phyloP scores from a whole-genome alignment of 2,113 vertebrate species.

The Alosa alosa region DNA sequence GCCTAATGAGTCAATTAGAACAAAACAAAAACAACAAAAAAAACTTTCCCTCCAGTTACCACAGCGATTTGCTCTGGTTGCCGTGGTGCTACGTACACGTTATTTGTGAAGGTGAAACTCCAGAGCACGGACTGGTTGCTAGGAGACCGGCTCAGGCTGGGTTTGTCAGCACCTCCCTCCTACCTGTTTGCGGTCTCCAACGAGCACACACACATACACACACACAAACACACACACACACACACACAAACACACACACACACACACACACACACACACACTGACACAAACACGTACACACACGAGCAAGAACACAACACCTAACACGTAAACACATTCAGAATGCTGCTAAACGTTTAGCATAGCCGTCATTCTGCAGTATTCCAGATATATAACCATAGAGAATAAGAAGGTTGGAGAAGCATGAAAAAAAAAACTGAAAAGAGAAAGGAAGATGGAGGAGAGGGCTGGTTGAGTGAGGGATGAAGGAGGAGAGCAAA shows the following conservation, averaged over 20 bases:
- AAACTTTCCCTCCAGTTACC: conserved; percentile 24
- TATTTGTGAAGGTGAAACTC: conserved; percentile 46
- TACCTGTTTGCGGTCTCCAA: conserved; percentile 37
- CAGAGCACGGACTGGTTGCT: conserved; percentile 53
- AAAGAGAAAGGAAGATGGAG: background rate
- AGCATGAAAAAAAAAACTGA: background rate
- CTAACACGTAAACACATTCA: too few species aligned
- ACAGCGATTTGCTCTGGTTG: conserved; percentile 33
- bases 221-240: too few species aligned
- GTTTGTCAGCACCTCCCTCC: conserved; percentile 41
- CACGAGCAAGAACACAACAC: background rate
- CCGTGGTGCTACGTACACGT: conserved; percentile 25
- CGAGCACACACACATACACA: background rate
- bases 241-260: background rate
- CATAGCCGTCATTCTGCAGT: background rate
- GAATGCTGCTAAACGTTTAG: background rate
- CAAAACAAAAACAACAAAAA: background rate
- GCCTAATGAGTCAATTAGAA: conserved; percentile 20
- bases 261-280: background rate
- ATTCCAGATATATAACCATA: background rate
- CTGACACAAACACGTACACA: too few species aligned
- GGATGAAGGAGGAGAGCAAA: background rate
- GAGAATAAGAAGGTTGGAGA: background rate
- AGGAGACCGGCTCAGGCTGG: conserved; percentile 53
- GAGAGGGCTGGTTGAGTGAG: background rate